A percentile compares a stretch with the other conserved stretches of the same genome.
Conservation (phyloP, 2,797 vertebrate species). For the Neoniphon sammara region DNA sequence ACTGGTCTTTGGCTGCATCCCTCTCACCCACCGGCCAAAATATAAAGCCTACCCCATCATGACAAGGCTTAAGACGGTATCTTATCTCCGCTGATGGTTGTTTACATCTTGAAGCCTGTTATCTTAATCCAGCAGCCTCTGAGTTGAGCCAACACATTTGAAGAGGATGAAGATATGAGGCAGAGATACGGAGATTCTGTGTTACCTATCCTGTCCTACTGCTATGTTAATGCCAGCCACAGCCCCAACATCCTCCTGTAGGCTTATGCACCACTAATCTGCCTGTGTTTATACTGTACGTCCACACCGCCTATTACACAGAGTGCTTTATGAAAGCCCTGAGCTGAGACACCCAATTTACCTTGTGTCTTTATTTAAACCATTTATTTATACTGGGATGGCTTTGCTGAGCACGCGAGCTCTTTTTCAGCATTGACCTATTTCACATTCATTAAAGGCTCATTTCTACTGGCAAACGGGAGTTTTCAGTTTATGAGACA, state of each 20-base stretch:
- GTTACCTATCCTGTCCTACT: constrained; percentile 4
- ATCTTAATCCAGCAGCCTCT: constrained; percentile 36
- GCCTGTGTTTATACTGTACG: background rate
- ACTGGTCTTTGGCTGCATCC: background rate
- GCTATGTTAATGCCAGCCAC: constrained; percentile 6
- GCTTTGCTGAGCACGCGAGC: background rate
- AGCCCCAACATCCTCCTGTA: constrained; percentile 26
- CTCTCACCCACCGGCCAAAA: background rate
- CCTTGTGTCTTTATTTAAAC: background rate
- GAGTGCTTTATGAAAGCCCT: background rate
- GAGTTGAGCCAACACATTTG: constrained; percentile 39
- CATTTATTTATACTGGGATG: background rate
- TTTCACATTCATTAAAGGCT: background rate
- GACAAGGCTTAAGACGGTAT: constrained; percentile 19
- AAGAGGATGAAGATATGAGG: constrained; percentile 51
- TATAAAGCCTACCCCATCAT: constrained; percentile 12
- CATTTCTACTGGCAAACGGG: no score
- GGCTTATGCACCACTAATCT: background rate
- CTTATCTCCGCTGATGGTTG: constrained; percentile 49
- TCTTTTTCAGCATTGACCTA: background rate
- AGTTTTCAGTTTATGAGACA: no score
- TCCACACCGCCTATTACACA: background rate
- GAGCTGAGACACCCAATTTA: constrained; percentile 3
- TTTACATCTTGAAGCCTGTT: constrained; percentile 34
- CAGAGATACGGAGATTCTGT: constrained; percentile 17